A percentile compares a stretch with the other conserved stretches of the same genome.
Conservation (phyloP, 2,113 vertebrate genomes). For the Verasper variegatus region DNA sequence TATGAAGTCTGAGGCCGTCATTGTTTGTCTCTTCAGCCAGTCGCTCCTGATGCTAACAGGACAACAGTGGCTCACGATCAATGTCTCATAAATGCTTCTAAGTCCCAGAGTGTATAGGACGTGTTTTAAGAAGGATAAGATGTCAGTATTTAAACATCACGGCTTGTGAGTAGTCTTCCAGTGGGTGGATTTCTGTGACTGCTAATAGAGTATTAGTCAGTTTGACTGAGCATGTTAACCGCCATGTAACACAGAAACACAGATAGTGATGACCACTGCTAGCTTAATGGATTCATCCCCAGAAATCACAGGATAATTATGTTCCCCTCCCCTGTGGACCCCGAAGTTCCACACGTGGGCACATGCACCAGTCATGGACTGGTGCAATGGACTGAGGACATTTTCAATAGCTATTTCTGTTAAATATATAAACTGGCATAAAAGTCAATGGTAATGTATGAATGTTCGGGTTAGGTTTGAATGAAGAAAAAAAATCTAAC, state of each 20-base stretch:
- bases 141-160: too few relatives aligned
- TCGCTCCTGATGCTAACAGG: constrained; percentile 5
- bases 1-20: neutral
- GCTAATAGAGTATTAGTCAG: neutral
- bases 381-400: neutral
- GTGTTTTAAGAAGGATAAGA: too few relatives aligned
- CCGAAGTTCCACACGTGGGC: neutral
- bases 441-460: neutral
- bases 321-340: neutral
- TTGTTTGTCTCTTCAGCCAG: neutral
- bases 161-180: constrained; percentile 51
- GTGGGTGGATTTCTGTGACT: constrained; percentile 29
- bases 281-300: constrained; percentile 16
- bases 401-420: neutral
- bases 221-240: constrained; percentile 5
- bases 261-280: neutral
- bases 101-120: constrained; percentile 30
- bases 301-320: constrained; percentile 16
- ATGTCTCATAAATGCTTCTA: constrained; percentile 46
- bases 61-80: constrained; percentile 17
- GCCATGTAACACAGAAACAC: constrained; percentile 5
- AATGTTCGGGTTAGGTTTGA: too few relatives aligned
- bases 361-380: neutral
- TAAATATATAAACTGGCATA: too few relatives aligned
- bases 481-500: too few relatives aligned